Percentiles rank a stretch among this genome's conserved stretches.
phyloP scores from a whole-genome alignment of 2,797 vertebrate genomes.

The Gymnothorax reevesii region DNA sequence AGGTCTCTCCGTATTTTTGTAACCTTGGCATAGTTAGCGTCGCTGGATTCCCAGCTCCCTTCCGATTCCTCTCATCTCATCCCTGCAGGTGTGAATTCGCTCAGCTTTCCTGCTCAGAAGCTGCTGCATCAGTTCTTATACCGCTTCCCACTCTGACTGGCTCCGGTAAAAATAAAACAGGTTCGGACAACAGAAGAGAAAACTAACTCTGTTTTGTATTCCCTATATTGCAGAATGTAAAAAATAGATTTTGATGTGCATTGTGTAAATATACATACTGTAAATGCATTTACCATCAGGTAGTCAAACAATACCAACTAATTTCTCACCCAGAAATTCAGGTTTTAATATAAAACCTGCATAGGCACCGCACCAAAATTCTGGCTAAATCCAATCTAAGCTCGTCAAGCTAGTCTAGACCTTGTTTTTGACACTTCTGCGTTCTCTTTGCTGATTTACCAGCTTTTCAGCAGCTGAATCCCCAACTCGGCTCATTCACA shows the following conservation, averaged over 20 bases:
- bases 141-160: background rate
- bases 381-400: too few species aligned
- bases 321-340: background rate
- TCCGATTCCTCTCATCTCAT: background rate
- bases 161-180: background rate
- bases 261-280: background rate
- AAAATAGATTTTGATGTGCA: background rate
- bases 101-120: background rate
- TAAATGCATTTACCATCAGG: background rate
- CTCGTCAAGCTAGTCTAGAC: too few species aligned
- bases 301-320: background rate
- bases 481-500: too few species aligned
- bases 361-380: background rate
- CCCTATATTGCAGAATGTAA: background rate
- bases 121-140: background rate
- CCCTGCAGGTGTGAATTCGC: background rate
- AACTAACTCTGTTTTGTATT: background rate
- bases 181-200: background rate
- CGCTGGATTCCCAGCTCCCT: background rate
- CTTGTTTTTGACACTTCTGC: too few species aligned
- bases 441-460: too few species aligned
- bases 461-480: too few species aligned
- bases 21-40: conserved; percentile 18
- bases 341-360: background rate
- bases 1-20: background rate